A percentile compares a stretch with the other conserved stretches of the same genome.
Conservation (phyloP, 2,113 vertebrate genomes). For the Pluvialis apricaria region DNA sequence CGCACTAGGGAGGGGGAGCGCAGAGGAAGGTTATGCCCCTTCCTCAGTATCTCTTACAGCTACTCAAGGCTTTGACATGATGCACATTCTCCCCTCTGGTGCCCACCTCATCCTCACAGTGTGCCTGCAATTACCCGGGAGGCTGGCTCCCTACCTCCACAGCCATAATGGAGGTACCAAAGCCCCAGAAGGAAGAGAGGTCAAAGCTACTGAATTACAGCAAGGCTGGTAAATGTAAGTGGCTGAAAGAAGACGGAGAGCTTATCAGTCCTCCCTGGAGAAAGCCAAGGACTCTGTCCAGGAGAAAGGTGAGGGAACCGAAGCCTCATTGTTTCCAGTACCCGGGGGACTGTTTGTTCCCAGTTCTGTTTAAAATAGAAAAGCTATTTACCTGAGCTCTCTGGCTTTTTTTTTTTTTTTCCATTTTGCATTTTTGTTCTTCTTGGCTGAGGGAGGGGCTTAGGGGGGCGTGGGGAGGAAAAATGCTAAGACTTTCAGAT, state of each 20-base stretch:
- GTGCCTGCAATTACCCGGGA: accelerated
- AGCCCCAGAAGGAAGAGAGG: not conserved
- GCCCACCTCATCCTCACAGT: accelerated
- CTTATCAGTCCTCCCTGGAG: not conserved
- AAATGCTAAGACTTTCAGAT: not conserved
- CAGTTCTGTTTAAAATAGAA: not conserved
- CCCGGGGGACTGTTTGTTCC: not conserved
- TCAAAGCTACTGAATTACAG: not conserved
- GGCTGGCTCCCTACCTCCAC: not conserved
- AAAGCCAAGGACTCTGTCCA: not conserved
- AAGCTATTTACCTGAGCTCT: not conserved
- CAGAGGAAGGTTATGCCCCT: not conserved
- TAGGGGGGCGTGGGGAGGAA: accelerated
- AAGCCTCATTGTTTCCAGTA: not conserved
- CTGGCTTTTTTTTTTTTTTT: not conserved
- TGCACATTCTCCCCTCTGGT: no score
- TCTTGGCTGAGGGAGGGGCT: not conserved
- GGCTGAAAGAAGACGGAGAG: not conserved
- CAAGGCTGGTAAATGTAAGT: not conserved
- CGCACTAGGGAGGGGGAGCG: not conserved
- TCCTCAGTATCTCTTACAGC: not conserved
- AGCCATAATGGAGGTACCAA: not conserved
- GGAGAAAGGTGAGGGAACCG: not conserved
- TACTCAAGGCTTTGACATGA: not conserved
- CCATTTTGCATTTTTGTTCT: not conserved